phyloP scores from a whole-genome alignment of 2,797 vertebrate species.

The Mormyrus proboscirostris region DNA sequence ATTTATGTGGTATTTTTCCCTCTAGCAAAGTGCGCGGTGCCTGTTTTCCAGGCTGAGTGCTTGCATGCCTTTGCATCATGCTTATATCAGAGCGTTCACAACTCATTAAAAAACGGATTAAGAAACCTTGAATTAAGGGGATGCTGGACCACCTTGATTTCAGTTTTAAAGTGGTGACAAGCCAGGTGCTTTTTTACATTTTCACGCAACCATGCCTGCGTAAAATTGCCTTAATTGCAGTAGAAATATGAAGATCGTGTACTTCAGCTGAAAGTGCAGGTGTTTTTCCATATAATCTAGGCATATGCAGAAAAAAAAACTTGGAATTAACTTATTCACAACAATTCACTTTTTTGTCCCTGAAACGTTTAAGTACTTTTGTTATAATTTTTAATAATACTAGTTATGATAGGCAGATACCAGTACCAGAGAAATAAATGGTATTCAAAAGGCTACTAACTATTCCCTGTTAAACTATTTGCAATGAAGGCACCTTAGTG shows the following conservation, averaged over 20 bases:
- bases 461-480: neutral
- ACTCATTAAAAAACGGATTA: conserved; percentile 4
- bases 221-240: conserved; percentile 5
- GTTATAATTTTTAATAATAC: neutral
- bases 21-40: neutral
- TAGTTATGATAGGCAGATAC: neutral
- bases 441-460: neutral
- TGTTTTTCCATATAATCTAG: neutral
- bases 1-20: neutral
- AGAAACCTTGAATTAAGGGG: neutral
- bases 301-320: neutral
- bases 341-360: neutral
- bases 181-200: conserved; percentile 4
- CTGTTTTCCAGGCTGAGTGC: neutral
- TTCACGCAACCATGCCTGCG: neutral
- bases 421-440: neutral
- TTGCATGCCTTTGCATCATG: conserved; percentile 11
- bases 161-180: neutral
- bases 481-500: neutral
- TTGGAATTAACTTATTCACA: neutral
- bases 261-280: neutral
- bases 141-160: conserved; percentile 6
- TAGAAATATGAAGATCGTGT: neutral
- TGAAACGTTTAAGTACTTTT: neutral
- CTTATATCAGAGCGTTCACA: conserved; percentile 1